Percentiles rank a stretch among this genome's conserved stretches.
These are phyloP conservation scores for Glaucomys volans DNA, from an alignment of 2,113 vertebrate species.

Conservation along the genomic window DNA sequence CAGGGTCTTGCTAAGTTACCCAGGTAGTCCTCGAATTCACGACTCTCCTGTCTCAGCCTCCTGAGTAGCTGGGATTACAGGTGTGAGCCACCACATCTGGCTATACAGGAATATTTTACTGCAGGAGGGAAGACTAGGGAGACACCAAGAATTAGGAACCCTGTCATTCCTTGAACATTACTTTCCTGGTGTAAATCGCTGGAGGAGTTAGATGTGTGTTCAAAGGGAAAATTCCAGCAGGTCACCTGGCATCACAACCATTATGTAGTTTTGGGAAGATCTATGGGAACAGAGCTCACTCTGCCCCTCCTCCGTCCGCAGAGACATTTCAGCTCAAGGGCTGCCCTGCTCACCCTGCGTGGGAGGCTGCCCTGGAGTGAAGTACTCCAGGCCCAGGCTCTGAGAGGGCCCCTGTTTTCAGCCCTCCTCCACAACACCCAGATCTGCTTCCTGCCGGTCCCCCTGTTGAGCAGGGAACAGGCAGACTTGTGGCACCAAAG, in stretches of 20 bases:
- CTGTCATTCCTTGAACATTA: background rate
- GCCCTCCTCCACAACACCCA: background rate
- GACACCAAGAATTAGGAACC: background rate
- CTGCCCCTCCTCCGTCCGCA: background rate
- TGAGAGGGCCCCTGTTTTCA: background rate
- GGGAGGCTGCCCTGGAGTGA: background rate
- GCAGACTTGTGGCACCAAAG: background rate
- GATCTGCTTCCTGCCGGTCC: background rate
- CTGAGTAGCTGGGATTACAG: background rate
- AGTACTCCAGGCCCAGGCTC: background rate
- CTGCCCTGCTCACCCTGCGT: background rate
- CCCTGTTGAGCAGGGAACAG: background rate
- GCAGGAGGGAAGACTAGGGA: background rate
- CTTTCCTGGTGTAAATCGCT: background rate
- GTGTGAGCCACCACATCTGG: background rate
- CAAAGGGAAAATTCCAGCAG: slow-evolving; percentile 53
- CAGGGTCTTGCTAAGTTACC: no score
- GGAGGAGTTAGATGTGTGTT: background rate
- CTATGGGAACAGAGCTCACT: background rate
- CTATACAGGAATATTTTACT: background rate
- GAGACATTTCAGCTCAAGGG: background rate
- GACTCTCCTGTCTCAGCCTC: background rate
- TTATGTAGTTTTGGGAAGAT: background rate
- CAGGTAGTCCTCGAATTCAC: background rate
- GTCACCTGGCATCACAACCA: background rate